A percentile compares a stretch with the other conserved stretches of the same genome.
phyloP scores from a whole-genome alignment of 1,140 invertebrate genomes.

The Orchestia grillus region DNA sequence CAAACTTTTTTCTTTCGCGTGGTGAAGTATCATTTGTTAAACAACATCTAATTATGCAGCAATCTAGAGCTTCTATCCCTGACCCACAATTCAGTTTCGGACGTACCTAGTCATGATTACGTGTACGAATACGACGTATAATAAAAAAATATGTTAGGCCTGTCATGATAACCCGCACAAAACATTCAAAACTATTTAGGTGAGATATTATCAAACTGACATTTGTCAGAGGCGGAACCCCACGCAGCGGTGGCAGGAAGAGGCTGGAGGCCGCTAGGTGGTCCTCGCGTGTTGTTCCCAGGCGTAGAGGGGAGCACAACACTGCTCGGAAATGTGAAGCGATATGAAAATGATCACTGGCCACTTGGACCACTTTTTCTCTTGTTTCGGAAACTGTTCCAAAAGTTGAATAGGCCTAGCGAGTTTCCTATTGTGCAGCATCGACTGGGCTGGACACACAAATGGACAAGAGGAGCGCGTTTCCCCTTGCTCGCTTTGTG shows the following conservation, averaged over 20 bases:
- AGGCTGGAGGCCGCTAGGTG: background rate
- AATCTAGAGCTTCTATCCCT: too few relatives aligned
- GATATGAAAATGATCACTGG: conserved; percentile 46
- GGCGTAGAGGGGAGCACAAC: background rate
- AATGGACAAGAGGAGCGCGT: conserved; percentile 2
- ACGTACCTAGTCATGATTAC: too few relatives aligned
- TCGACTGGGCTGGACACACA: conserved; percentile 28
- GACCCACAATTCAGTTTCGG: too few relatives aligned
- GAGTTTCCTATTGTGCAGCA: conserved; percentile 35
- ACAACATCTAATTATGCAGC: too few relatives aligned
- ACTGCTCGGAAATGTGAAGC: background rate
- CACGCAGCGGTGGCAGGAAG: too few relatives aligned
- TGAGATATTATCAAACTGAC: background rate
- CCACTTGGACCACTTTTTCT: conserved; percentile 54
- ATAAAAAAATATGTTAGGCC: too few relatives aligned
- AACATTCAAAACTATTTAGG: background rate
- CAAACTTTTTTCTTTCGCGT: too few relatives aligned
- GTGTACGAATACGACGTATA: too few relatives aligned
- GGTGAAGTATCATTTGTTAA: too few relatives aligned
- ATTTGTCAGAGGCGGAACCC: background rate
- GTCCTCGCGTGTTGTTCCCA: background rate
- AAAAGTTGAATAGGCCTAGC: conserved; percentile 26
- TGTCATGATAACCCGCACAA: background rate
- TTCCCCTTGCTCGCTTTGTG: conserved; percentile 33
- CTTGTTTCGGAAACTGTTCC: conserved; percentile 27